phyloP scores from a whole-genome alignment of 2,888 invertebrate genomes.

The Platerodrilus igneus region DNA sequence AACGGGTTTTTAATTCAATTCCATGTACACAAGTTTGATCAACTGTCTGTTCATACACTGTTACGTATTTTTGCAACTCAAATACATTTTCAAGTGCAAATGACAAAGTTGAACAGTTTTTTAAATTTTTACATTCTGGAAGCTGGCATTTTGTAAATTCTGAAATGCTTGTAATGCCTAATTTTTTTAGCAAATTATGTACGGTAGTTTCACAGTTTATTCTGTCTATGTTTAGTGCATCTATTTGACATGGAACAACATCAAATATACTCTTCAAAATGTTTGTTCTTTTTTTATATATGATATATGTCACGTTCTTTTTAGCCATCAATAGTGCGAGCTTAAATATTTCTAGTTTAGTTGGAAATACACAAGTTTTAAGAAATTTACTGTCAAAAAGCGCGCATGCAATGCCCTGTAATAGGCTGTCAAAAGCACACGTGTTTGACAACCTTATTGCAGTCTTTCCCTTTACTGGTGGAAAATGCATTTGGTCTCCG shows the following conservation, averaged over 20 bases:
- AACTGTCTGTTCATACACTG: background rate
- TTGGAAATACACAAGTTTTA: background rate
- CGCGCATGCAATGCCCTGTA: background rate
- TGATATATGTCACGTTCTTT: background rate
- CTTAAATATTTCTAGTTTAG: background rate
- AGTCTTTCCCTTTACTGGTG: background rate
- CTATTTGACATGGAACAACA: background rate
- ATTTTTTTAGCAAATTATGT: background rate
- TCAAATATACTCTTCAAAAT: background rate
- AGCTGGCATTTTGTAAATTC: background rate
- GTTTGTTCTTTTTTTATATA: background rate
- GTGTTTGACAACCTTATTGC: background rate
- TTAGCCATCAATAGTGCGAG: background rate
- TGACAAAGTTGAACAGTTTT: background rate
- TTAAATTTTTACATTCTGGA: background rate
- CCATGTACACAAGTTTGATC: background rate
- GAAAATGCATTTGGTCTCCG: background rate
- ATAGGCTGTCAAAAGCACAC: constrained; percentile 1
- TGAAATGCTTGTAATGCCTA: background rate
- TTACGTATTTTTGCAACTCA: background rate
- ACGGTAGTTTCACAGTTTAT: constrained; percentile 1
- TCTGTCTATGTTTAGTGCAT: background rate
- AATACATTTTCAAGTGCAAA: background rate
- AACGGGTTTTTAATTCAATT: background rate
- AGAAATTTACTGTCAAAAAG: constrained; percentile 1